Base-by-base conservation (phyloP, 1,140 invertebrate species). In the Megalopta genalis region DNA sequence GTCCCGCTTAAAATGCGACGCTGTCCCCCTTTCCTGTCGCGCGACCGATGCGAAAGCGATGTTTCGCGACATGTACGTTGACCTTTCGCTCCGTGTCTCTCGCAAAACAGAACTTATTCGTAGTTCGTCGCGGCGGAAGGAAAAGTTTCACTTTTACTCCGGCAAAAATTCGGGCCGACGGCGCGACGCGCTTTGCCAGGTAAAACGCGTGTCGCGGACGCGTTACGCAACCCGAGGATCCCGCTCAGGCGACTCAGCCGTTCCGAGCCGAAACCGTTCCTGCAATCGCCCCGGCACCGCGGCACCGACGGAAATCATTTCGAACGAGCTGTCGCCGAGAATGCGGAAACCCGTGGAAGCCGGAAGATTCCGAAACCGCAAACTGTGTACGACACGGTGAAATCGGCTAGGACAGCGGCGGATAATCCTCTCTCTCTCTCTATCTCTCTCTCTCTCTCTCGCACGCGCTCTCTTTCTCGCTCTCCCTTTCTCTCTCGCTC, bases 91-190 rank as follows among this genome's bases (percentile, higher is more conserved):
- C 52, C 23, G 12, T 32, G 42, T 54, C 21, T 16, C 21, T 27
- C 23, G 12, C 63, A 0, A 2, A 32, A 32, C 32, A 32, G 4
- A 46, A 37, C 8, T 42, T n/a, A 23, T 65, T 72, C n/a, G 25
- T 42, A 10, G 18, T 46, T 49, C 54, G 4, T 16, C 21, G 49
- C 27, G 25, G n/a, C 54, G n/a, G 54, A 57, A 57, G 18, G 54
- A 57, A 57, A 57, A 57, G 60, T 72, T 78, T 72, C 76, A 72
- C 76, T 72, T 78, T 78, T 78, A 72, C 59, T 14, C 10, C 10
- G 9, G 7, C 68, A 71, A 71, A n/a, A 71, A 54, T 71, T 21
- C 16, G 42, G 49, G 16, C 18, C 42, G 23, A 25, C 42, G n/a
- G 37, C 49, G 27, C n/a, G 74, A 77, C 62, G 70, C 42, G 70